A percentile compares a stretch with the other conserved stretches of the same genome.
Conservation (phyloP, 2,888 invertebrate species). For the Hanleya hanleyi region DNA sequence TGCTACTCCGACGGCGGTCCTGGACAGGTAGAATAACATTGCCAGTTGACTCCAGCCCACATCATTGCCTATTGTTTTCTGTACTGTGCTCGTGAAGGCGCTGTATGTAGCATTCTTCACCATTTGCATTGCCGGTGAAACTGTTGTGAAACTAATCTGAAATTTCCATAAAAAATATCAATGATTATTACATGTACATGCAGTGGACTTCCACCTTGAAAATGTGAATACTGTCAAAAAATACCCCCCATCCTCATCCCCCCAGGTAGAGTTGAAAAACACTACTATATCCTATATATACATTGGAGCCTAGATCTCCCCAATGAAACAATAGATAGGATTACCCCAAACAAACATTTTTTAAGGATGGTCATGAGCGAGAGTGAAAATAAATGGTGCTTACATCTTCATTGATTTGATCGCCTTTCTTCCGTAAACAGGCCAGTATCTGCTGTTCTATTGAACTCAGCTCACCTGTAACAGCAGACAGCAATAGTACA, state of each 20-base stretch:
- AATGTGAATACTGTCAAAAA: too few species aligned
- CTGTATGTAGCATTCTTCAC: constrained; percentile 60
- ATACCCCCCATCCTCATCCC: too few species aligned
- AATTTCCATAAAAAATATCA: not conserved
- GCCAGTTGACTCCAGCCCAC: constrained; percentile 68
- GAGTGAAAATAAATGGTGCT: too few species aligned
- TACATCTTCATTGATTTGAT: constrained; percentile 17
- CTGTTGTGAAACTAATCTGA: not conserved
- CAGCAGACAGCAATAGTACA: too few species aligned
- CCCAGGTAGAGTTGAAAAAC: too few species aligned
- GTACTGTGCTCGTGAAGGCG: constrained; percentile 60
- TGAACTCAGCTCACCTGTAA: constrained; percentile 4
- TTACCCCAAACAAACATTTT: too few species aligned
- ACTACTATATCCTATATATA: too few species aligned
- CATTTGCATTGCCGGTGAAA: constrained; percentile 35
- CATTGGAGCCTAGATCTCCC: too few species aligned
- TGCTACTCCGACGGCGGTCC: constrained; percentile 59
- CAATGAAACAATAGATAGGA: too few species aligned
- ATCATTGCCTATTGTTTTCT: constrained; percentile 57
- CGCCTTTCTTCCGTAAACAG: constrained; percentile 20
- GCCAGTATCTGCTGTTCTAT: constrained; percentile 18
- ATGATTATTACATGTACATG: too few species aligned
- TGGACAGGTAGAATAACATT: constrained; percentile 65
- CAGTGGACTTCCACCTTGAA: too few species aligned
- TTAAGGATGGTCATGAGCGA: too few species aligned